Conservation (phyloP, 2,113 vertebrate species). For the Paraplagusia blochii region DNA sequence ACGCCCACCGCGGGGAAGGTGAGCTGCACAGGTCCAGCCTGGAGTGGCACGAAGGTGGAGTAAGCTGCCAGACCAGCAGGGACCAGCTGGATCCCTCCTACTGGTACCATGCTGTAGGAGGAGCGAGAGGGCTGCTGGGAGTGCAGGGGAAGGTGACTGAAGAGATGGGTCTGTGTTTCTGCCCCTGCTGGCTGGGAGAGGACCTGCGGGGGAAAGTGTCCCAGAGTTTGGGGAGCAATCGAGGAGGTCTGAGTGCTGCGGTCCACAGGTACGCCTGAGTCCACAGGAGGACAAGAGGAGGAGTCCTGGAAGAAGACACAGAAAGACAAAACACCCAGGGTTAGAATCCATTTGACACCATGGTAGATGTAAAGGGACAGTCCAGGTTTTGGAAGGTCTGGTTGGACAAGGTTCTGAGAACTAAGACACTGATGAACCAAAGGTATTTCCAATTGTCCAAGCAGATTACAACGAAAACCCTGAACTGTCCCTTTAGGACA, state of each 20-base stretch:
- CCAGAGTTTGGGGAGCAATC: constrained; percentile 57
- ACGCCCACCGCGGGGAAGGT: constrained; percentile 89
- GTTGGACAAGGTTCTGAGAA: too few species aligned
- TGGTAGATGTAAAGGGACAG: too few species aligned
- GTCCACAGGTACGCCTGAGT: constrained; percentile 53
- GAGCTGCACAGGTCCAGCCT: constrained; percentile 86
- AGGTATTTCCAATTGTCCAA: too few species aligned
- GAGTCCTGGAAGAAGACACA: constrained; percentile 46
- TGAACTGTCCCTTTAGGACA: too few species aligned
- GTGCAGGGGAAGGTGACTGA: constrained; percentile 94
- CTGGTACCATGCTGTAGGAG: constrained; percentile 84
- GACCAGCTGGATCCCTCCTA: constrained; percentile 92
- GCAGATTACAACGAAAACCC: too few species aligned
- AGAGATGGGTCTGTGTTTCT: constrained; percentile 79
- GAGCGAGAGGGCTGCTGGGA: constrained; percentile 86
- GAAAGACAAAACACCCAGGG: background rate
- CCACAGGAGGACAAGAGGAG: constrained; percentile 1
- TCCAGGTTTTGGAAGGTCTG: too few species aligned
- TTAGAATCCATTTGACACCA: too few species aligned
- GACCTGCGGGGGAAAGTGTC: constrained; percentile 51
- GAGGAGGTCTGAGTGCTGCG: constrained; percentile 70
- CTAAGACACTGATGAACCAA: too few species aligned
- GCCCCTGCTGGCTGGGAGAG: constrained; percentile 47
- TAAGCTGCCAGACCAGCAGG: constrained; percentile 86
- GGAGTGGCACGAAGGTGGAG: constrained; percentile 93